A percentile compares a stretch with the other conserved stretches of the same genome.
Conservation (phyloP, 2,797 vertebrate species). For the Liparis tanakae region DNA sequence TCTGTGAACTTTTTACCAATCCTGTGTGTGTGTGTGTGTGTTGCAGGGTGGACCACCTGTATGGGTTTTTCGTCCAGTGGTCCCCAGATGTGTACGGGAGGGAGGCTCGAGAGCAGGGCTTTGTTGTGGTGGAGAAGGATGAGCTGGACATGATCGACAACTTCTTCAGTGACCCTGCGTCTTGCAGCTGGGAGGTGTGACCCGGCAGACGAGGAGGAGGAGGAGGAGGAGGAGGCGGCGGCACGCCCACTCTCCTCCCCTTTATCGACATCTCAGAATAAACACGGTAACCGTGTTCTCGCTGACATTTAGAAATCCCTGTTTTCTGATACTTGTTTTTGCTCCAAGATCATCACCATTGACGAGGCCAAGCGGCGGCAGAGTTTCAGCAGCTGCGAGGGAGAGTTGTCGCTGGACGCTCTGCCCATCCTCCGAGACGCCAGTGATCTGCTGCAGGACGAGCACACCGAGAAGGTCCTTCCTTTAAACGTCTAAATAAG, state of each 20-base stretch:
- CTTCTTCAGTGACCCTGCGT: constrained; percentile 95
- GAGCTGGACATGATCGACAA: constrained; percentile 98
- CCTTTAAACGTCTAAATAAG: neutral
- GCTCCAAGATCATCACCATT: constrained; percentile 92
- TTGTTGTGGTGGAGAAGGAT: constrained; percentile 96
- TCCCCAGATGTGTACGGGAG: constrained; percentile 97
- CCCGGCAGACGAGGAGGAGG: neutral
- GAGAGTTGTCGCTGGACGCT: constrained; percentile 81
- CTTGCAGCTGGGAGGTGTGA: constrained; percentile 97
- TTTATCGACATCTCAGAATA: neutral
- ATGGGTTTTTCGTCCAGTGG: constrained; percentile 98
- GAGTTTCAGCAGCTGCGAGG: constrained; percentile 91
- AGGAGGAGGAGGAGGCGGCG: neutral
- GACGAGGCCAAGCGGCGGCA: constrained; percentile 95
- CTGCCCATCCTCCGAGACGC: constrained; percentile 88
- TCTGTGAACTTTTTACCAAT: neutral
- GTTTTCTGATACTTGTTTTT: neutral
- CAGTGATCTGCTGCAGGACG: constrained; percentile 92
- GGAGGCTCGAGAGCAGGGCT: constrained; percentile 97
- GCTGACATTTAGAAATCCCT: neutral
- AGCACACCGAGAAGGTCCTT: constrained; percentile 92
- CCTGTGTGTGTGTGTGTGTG: constrained; percentile 23
- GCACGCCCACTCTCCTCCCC: too few relatives aligned
- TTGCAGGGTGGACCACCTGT: constrained; percentile 94
- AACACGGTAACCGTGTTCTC: neutral